Conservation (phyloP, 2,113 vertebrate genomes). For the Serinus canaria region DNA sequence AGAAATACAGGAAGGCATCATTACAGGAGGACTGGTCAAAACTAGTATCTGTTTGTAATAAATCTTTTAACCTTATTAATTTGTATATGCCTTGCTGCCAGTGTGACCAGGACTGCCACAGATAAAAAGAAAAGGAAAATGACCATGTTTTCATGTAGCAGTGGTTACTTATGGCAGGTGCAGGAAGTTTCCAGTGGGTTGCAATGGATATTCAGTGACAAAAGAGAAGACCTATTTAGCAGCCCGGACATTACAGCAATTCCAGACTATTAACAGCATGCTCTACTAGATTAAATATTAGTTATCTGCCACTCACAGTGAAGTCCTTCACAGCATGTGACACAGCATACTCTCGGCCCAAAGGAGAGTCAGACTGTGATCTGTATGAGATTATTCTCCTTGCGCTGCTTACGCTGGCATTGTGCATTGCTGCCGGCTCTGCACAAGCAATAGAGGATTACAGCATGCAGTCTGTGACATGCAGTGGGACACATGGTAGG, state of each 20-base stretch:
- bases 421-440: accelerated
- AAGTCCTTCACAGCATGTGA: neutral
- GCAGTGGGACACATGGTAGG: accelerated
- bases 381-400: neutral
- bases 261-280: neutral
- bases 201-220: neutral
- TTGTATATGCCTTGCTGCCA: neutral
- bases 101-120: neutral
- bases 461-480: neutral
- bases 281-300: neutral
- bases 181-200: neutral
- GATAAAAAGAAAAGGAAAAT: neutral
- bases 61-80: neutral
- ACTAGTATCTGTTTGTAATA: neutral
- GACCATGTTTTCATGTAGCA: neutral
- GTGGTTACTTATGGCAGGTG: neutral
- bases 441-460: accelerated
- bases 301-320: neutral
- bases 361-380: neutral
- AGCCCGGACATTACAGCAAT: neutral
- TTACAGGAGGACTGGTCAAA: neutral
- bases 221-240: neutral
- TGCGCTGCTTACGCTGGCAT: neutral
- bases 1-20: neutral
- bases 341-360: neutral